Conservation (phyloP, 2,113 vertebrate genomes). For the Corythornis cristatus region DNA sequence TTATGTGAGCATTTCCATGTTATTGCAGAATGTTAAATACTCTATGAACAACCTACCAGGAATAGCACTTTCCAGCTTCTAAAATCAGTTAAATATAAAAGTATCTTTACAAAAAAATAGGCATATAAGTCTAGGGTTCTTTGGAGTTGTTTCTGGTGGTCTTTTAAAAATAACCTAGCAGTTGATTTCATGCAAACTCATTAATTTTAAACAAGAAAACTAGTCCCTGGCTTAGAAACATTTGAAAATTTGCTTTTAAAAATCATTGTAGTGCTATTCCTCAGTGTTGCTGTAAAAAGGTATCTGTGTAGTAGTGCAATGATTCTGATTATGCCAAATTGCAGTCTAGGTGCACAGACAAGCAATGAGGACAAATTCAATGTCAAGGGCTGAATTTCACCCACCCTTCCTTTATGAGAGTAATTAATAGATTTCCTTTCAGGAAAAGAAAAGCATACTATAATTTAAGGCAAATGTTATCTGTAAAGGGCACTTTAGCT, state of each 20-base stretch:
- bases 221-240: conserved; percentile 43
- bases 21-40: conserved; percentile 52
- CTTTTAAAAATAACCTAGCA: conserved; percentile 52
- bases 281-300: conserved; percentile 43
- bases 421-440: background rate
- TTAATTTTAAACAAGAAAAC: conserved; percentile 48
- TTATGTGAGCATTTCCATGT: conserved; percentile 29
- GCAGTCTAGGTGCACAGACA: background rate
- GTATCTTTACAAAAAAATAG: conserved; percentile 66
- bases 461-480: conserved; percentile 56
- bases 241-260: conserved; percentile 32
- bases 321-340: background rate
- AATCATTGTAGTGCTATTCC: conserved; percentile 55
- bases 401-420: background rate
- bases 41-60: conserved; percentile 42
- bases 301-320: background rate
- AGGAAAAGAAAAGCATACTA: background rate
- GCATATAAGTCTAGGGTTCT: conserved; percentile 32
- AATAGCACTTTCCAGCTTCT: conserved; percentile 64
- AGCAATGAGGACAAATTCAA: background rate
- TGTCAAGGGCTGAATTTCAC: background rate
- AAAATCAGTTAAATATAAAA: conserved; percentile 67
- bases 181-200: conserved; percentile 28
- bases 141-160: conserved; percentile 51
- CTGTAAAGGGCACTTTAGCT: conserved; percentile 62